Evolutionary conservation across 2,113 vertebrate genomes (phyloP), one percentile per base, ranked within the genome.

Genomic region (Nycticorax nycticorax): DNA sequence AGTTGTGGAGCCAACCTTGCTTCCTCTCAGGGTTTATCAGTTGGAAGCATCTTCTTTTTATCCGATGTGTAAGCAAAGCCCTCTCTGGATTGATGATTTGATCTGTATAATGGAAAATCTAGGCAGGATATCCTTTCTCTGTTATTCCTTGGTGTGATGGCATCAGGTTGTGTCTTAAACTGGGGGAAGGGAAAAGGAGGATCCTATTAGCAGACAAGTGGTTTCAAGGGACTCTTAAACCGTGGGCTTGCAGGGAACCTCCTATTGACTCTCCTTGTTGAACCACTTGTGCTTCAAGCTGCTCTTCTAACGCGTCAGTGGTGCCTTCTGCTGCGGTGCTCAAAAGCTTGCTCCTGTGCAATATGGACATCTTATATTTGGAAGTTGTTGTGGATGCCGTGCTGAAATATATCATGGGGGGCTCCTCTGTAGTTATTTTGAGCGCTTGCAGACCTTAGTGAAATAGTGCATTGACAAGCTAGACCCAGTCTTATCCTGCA

Each of bases 71-170:
- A 85, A 94, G 97, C 91, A 72, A 78, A 85, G 94, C 67, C 59
- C 85, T 60, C 64, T 50, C 84, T 88, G 67, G 80, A 88, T 67
- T 91, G 59, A 88, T 88, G 82, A 94, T 95, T 95, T 72, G 91
- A 89, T 94, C 76, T 91, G 81, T 88, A 76, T 96, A 92, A 80
- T 89, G 95, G 97, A 96, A 97, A 97, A 95, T 92, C 86, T 77
- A 79, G 96, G 79, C 97, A 97, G 96, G 93, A 97, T 97, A 92
- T 96, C 96, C 95, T 94, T 92, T 96, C 94, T 84, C 84, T 96
- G 93, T 97, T 97, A 93, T 95, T 97, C 93, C 94, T 95, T 97
- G 95, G 94, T 91, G 75, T 96, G 85, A 86, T 57, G 92, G 93
- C 92, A 92, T 92, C 90, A 91, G n/a, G 85, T 84, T 91, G 87